Conservation (phyloP, 2,797 vertebrate genomes). For the Pseudocheirus occidentalis region DNA sequence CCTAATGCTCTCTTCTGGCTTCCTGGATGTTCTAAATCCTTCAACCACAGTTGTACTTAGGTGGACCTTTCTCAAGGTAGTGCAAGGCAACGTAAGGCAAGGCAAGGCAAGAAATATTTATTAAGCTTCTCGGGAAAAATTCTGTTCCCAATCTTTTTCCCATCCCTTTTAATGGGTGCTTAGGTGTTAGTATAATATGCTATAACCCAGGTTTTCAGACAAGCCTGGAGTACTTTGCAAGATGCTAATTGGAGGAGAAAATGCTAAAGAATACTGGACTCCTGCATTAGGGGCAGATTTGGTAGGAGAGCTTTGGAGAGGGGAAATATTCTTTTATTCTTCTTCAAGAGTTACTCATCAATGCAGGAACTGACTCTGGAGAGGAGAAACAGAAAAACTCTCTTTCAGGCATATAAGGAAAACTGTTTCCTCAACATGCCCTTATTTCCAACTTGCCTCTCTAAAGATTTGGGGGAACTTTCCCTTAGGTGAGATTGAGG, state of each 20-base stretch:
- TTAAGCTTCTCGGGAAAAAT: background rate
- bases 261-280: background rate
- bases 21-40: background rate
- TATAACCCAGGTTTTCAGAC: background rate
- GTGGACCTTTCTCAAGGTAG: background rate
- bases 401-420: background rate
- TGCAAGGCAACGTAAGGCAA: background rate
- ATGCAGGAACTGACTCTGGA: background rate
- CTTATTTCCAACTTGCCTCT: background rate
- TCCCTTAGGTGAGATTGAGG: background rate
- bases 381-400: background rate
- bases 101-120: background rate
- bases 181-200: background rate
- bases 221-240: background rate
- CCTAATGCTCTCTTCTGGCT: background rate
- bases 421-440: background rate
- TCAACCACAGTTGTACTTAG: background rate
- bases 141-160: background rate
- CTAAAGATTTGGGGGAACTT: background rate
- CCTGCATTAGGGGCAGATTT: background rate
- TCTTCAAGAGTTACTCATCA: background rate
- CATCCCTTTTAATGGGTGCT: background rate
- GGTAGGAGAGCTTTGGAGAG: background rate
- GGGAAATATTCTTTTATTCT: background rate
- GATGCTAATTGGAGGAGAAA: background rate